Evolutionary conservation across 2,888 invertebrate species (phyloP), one percentile per base, ranked within the genome.

Genomic region (Thymelicus acteon): DNA sequence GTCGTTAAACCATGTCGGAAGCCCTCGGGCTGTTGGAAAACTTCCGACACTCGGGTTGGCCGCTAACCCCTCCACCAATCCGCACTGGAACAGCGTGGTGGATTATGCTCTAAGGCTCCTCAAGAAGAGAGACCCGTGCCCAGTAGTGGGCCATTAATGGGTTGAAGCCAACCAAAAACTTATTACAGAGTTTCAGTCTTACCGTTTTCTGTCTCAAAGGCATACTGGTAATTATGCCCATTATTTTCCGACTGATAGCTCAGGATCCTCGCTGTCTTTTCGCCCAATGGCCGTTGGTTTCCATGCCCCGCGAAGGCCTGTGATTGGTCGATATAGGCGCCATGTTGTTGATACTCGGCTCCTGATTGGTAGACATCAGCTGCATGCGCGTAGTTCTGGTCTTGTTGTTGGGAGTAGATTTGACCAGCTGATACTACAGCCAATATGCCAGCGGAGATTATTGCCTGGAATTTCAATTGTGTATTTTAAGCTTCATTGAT

Each of bases 161-260:
- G n/a, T n/a, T n/a, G 19, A 19, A 19, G 2, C 19, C 19, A 19
- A 19, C 19, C 19, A 19, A 19, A 19, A 19, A 19, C 19, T 19
- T 19, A 19, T 19, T 19, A 19, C 19, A 19, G 19, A 19, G 19
- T 19, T 19, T n/a, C 24, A 60, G 49, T 71, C 74, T 84, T 72
- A 92, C 95, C 95, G 82, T 96, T 96, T 76, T 95, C 96, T 74
- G 96, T 96, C 77, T 95, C 95, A 82, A 94, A 96, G 24, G 94
- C 91, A 72, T 89, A 91, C 31, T 87, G 82, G 68, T 93, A 93
- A 52, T 83, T 84, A 52, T 91, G 89, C 0, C 84, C 89, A 68
- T 91, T 79, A 13, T 78, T 85, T 13, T 90, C 87, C 2, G 80
- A 80, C 1, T 84, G 78, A n/a, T 81, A 84, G 10, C 79, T 81